These are phyloP conservation scores for Poeciliopsis presidionis DNA, from an alignment of 2,797 vertebrate species.

Conservation along the genomic window DNA sequence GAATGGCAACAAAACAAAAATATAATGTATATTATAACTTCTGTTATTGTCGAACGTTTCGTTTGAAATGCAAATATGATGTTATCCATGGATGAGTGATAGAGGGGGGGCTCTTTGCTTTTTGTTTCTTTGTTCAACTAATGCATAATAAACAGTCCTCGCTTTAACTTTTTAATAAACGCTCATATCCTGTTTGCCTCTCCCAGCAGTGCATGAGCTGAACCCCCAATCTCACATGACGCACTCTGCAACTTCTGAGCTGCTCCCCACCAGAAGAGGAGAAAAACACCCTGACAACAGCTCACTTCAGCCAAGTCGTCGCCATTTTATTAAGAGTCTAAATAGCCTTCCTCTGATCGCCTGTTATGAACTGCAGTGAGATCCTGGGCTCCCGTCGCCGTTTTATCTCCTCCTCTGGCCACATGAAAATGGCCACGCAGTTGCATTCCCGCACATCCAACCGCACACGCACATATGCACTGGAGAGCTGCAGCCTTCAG, in stretches of 20 bases:
- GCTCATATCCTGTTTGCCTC: neutral
- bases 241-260: constrained; percentile 59
- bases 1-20: neutral
- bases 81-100: neutral
- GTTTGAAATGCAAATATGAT: neutral
- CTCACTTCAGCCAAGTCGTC: constrained; percentile 70
- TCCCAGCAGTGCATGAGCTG: neutral
- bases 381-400: constrained; percentile 56
- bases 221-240: constrained; percentile 3
- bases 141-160: neutral
- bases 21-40: neutral
- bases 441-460: constrained; percentile 74
- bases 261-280: constrained; percentile 19
- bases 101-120: neutral
- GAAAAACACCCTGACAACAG: constrained; percentile 34
- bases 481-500: constrained; percentile 36
- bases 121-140: neutral
- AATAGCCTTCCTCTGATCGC: constrained; percentile 60
- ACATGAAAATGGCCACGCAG: constrained; percentile 77
- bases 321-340: constrained; percentile 76
- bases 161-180: constrained; percentile 38
- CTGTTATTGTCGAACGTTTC: neutral
- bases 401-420: constrained; percentile 63
- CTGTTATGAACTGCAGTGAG: constrained; percentile 62
- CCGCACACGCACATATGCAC: constrained; percentile 5